Evolutionary conservation across 2,797 vertebrate genomes (phyloP), one percentile per base, ranked within the genome.

Genomic region (Ptychobarbus kaznakovi): DNA sequence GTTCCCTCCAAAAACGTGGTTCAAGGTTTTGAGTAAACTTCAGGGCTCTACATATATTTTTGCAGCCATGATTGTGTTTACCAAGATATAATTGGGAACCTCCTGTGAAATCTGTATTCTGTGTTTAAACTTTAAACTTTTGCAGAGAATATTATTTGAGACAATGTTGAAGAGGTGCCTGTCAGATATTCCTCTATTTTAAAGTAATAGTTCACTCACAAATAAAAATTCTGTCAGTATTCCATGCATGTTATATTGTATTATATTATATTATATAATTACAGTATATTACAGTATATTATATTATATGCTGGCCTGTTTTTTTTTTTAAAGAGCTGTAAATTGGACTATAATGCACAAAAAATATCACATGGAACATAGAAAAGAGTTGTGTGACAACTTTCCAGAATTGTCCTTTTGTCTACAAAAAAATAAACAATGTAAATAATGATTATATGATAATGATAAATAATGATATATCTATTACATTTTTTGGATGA

Each of bases 11-110:
- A 92, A 94, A 88, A 94, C 92, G 92, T 85, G 83, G 90, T 94
- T 94, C 93, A 93, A 94, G 94, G 93, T 94, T 92, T 95, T 92
- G 88, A 93, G 93, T 93, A 94, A 95, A 95, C 92, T 93, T 94
- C 84, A 88, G 84, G 87, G 76, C 82, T 85, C 84, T 85, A 82
- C 84, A 86, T 83, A 80, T 70, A 66, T 77, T 89, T 86, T 76
- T 77, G 58, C 74, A 83, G 46, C 83, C 20, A n/a, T 87, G 86
- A 90, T 86, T 81, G 81, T 94, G 92, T 95, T 95, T 95, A 93
- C 94, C 49, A 80, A 94, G 93, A 94, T 92, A 93, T 95, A 95
- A 94, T 95, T 95, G 93, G 93, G 49, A 75, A 84, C 77, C 84
- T 82, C 68, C 74, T 70, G 78, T 84, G 76, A 89, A 86, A 86